These are phyloP conservation scores for Scleropages formosus DNA, from an alignment of 2,797 vertebrate species.

Conservation along the genomic window DNA sequence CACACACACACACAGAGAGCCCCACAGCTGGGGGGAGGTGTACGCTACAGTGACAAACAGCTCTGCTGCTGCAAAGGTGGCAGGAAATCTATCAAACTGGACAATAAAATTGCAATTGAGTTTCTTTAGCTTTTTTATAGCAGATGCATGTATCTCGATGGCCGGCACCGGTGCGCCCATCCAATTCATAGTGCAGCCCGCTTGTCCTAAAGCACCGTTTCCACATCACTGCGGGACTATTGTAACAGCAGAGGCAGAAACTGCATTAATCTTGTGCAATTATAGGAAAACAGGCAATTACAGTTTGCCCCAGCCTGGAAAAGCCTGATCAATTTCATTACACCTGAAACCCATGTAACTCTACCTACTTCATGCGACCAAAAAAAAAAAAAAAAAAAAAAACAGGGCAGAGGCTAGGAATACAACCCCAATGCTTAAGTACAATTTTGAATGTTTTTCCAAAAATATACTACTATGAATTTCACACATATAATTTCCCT, in stretches of 20 bases:
- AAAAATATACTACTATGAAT: too few relatives aligned
- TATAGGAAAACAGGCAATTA: slow-evolving; percentile 62
- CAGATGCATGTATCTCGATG: slow-evolving; percentile 89
- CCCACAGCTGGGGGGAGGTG: slow-evolving; percentile 84
- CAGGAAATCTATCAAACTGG: slow-evolving; percentile 99
- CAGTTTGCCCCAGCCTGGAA: slow-evolving; percentile 44
- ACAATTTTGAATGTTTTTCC: too few relatives aligned
- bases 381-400: too few relatives aligned
- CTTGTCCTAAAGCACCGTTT: slow-evolving; percentile 60
- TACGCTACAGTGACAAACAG: slow-evolving; percentile 97
- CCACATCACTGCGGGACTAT: slow-evolving; percentile 59
- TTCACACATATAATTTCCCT: too few relatives aligned
- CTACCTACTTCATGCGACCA: slow-evolving; percentile 19
- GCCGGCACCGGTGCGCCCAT: slow-evolving; percentile 74
- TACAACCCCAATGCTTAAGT: not conserved
- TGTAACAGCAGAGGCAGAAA: slow-evolving; percentile 57
- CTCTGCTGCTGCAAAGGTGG: slow-evolving; percentile 93
- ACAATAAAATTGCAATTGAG: slow-evolving; percentile 99
- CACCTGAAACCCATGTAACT: slow-evolving; percentile 30
- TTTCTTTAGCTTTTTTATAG: slow-evolving; percentile 98
- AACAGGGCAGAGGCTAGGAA: not conserved
- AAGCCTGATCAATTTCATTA: slow-evolving; percentile 49
- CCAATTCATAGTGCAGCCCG: slow-evolving; percentile 60
- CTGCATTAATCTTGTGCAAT: slow-evolving; percentile 70
- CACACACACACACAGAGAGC: slow-evolving; percentile 39